Evolutionary conservation across 92 coral and sea anemone species (phyloP), one percentile per base, ranked within the genome.

Genomic region (Paragorgia papillata): DNA sequence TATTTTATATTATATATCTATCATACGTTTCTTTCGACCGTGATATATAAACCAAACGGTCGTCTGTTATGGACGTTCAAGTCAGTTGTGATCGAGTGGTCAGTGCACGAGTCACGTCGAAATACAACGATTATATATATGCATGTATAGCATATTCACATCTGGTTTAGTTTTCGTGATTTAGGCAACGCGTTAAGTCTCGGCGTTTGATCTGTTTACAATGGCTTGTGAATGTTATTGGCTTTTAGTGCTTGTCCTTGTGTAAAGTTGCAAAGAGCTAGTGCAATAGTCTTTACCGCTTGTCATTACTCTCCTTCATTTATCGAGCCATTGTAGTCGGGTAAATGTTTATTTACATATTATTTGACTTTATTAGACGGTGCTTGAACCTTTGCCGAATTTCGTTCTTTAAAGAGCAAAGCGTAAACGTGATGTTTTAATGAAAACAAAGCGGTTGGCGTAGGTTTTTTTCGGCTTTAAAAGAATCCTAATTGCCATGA

Each of bases 311-410:
- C 26, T 13, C 51, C 25, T 71, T 71, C 78, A 71, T 53, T 71
- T 71, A 53, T 53, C 30, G 32, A 35, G 78, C 64, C 78, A 71
- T 71, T 71, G 78, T 71, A 55, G 78, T 71, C 78, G 58, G 31
- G 63, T 71, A 71, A 71, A 71, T 71, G 78, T 71, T 71, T 71
- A 71, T 71, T 71, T 53, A 71, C 78, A 71, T 71, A 71, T 71
- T 58, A 53, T 71, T 71, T 71, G 24, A 71, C 78, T 71, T 71
- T 63, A 71, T 71, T 71, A 71, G 78, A 71, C 53, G 62, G 34
- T 53, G 49, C 35, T 54, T 34, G 48, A n/a, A n/a, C n/a, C n/a
- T n/a, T n/a, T n/a, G 24, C 24, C 28, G 53, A 48, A 29, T 25
- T 50, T 48, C 57, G 53, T 17, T 24, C 31, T 67, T 37, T 15